Base-by-base conservation (phyloP, 1,140 invertebrate species). In the Temnothorax curvispinosus region DNA sequence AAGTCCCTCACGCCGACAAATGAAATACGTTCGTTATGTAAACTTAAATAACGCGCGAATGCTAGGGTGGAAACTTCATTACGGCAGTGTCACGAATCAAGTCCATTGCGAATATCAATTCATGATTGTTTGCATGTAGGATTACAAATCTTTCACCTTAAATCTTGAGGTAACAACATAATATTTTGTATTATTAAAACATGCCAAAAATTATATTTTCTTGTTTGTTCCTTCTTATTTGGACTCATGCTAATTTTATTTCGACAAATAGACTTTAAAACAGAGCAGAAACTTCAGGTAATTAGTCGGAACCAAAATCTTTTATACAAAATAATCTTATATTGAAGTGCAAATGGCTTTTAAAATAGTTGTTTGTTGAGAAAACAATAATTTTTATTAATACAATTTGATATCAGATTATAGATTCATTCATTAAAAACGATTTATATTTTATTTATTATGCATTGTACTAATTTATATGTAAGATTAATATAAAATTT, bases 11-110 rank as follows among this genome's bases (percentile, higher is more conserved):
- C 52, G 60, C 89, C 11, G 58, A 35, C 72, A 75, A 78, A 74
- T 69, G 64, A 60, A 84, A 88, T 56, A 44, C 44, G 52, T 75
- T 54, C 52, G 71, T 82, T 71, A 32, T 52, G 7, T 84, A 86
- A 87, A 74, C 62, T 87, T 90, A 54, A 85, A 85, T 90, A 88
- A 90, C 52, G 41, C 41, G 27, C 32, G n/a, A 77, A 82, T 56
- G 15, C 52, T 0, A 32, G n/a, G 44, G 5, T 27, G 32, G 21
- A 74, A 86, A 89, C 52, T 78, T 85, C 41, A 86, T 75, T 69
- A 38, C 7, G 1, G 32, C 52, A 60, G 2, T 11, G 54, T 58
- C 18, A 27, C 32, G 13, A 58, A 18, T 58, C 44, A 72, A 58
- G 50, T 44, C 21, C 3, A 35, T n/a, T 27, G 35, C 67, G 32